A percentile compares a stretch with the other conserved stretches of the same genome.
phyloP scores from a whole-genome alignment of 2,888 invertebrate species.

The Hypselothyrea guttata region DNA sequence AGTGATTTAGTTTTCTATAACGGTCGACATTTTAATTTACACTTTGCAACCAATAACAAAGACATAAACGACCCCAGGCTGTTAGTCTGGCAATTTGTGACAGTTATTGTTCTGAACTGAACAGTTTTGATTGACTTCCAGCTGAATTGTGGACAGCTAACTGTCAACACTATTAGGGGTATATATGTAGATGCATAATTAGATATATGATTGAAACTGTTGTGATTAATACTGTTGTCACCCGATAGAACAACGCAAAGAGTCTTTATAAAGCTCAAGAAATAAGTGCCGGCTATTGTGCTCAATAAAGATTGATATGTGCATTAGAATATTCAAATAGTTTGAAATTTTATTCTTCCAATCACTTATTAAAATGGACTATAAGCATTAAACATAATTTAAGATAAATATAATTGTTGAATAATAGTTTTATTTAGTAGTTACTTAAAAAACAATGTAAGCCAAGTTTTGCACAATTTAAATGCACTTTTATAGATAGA shows the following conservation, averaged over 20 bases:
- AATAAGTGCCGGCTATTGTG: too few species aligned
- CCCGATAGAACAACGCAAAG: constrained; percentile 14
- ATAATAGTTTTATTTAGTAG: too few species aligned
- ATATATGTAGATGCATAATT: constrained; percentile 27
- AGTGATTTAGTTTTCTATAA: constrained; percentile 55
- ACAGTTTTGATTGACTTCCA: constrained; percentile 69
- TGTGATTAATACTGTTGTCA: constrained; percentile 63
- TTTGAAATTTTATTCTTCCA: too few species aligned
- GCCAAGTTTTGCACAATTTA: too few species aligned
- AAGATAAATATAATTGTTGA: too few species aligned
- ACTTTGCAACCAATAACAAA: constrained; percentile 34
- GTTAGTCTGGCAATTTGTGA: constrained; percentile 62
- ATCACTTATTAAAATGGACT: too few species aligned
- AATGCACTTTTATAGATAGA: too few species aligned
- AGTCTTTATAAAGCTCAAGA: too few species aligned
- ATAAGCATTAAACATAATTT: too few species aligned
- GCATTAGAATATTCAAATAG: neutral
- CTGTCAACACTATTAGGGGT: constrained; percentile 24
- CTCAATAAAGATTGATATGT: neutral
- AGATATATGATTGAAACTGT: constrained; percentile 39
- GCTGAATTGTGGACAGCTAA: constrained; percentile 55
- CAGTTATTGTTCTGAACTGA: constrained; percentile 55
- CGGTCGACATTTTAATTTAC: constrained; percentile 37
- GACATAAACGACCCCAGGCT: constrained; percentile 18
- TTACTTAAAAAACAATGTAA: too few species aligned